phyloP scores from a whole-genome alignment of 64 coral and sea anemone genomes.

The Cladopsammia gracilis region DNA sequence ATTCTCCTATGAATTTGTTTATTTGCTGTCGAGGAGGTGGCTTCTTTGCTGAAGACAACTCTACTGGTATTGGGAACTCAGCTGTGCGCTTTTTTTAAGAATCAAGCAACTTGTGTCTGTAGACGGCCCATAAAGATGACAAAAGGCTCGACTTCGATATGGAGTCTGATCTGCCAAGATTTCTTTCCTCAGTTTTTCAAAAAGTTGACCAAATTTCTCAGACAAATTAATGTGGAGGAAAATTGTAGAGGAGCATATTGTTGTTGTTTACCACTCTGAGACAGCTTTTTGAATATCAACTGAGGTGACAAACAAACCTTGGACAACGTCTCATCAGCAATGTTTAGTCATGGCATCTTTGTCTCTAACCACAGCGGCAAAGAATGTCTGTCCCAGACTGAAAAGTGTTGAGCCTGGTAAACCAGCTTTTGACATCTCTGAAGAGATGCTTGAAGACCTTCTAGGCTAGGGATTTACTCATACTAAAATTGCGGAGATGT shows the following conservation, averaged over 20 bases:
- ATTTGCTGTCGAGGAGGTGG: no score
- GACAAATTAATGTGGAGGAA: neutral
- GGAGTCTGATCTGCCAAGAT: neutral
- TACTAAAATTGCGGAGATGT: no score
- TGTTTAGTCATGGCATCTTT: no score
- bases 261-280: slow-evolving; percentile 2
- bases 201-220: neutral
- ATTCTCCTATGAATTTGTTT: no score
- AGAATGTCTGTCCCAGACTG: no score
- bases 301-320: neutral
- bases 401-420: neutral
- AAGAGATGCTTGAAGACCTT: neutral
- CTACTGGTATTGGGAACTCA: no score
- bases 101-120: no score
- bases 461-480: no score
- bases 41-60: no score
- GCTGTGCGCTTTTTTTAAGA: no score
- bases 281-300: neutral
- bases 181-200: neutral
- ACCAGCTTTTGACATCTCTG: neutral
- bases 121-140: no score
- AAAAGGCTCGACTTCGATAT: neutral
- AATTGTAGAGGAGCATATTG: slow-evolving; percentile 25
- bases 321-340: neutral
- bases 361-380: no score